Conservation (phyloP, 2,113 vertebrate species). For the Hemicordylus capensis region DNA sequence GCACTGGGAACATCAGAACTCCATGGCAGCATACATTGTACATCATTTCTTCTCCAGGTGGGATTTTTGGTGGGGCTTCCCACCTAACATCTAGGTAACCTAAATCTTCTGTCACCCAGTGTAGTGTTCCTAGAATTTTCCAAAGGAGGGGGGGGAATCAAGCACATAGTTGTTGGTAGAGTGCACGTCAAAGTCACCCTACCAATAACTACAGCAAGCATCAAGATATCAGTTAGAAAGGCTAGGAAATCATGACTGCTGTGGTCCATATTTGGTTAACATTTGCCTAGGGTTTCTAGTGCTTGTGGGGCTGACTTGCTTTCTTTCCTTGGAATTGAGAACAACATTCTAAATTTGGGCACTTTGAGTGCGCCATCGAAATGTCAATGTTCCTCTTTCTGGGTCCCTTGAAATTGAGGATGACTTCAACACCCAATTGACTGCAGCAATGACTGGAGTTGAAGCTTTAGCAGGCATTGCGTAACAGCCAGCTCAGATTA, state of each 20-base stretch:
- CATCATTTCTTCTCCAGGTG: too few relatives aligned
- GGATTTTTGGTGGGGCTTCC: too few relatives aligned
- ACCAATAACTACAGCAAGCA: not conserved
- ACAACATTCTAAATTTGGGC: not conserved
- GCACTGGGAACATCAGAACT: too few relatives aligned
- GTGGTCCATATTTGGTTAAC: too few relatives aligned
- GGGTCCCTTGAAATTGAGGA: too few relatives aligned
- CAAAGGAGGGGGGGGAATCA: not conserved
- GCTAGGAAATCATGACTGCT: not conserved
- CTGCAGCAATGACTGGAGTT: not conserved
- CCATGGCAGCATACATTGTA: too few relatives aligned
- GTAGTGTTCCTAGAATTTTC: not conserved
- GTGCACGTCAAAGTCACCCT: not conserved
- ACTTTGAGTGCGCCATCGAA: not conserved
- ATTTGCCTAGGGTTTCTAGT: too few relatives aligned
- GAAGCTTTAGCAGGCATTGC: rapidly evolving
- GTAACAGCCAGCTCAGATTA: not conserved
- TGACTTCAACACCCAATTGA: not conserved
- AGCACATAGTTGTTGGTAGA: not conserved
- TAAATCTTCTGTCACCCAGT: not conserved
- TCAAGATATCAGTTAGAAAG: not conserved
- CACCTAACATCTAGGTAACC: too few relatives aligned
- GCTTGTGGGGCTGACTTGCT: not conserved
- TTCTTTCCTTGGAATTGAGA: too few relatives aligned
- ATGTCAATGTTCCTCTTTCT: too few relatives aligned